A percentile compares a stretch with the other conserved stretches of the same genome.
phyloP scores from a whole-genome alignment of 2,113 vertebrate species.

The Passer domesticus region DNA sequence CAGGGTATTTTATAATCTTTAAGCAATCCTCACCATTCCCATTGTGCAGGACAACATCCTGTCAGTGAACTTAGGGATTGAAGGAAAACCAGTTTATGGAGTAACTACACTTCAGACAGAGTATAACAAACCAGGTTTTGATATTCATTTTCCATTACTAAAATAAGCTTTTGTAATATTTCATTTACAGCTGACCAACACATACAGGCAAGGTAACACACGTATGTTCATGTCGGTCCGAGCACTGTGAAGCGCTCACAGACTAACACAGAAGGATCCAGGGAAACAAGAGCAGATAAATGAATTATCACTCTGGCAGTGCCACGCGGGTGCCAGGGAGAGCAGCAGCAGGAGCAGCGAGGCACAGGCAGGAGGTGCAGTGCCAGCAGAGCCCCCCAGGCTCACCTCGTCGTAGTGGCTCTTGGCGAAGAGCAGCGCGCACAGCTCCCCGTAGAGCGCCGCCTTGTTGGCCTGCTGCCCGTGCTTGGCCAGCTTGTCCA shows the following conservation, averaged over 20 bases:
- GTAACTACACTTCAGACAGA: background rate
- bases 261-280: fast-evolving
- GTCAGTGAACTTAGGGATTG: background rate
- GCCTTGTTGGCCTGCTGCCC: conserved; percentile 97
- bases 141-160: background rate
- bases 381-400: background rate
- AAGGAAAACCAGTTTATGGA: background rate
- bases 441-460: conserved; percentile 94
- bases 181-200: background rate
- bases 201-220: fast-evolving
- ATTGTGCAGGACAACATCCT: background rate
- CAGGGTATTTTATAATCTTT: background rate
- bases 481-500: conserved; percentile 95
- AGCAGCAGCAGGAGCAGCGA: fast-evolving
- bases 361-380: background rate
- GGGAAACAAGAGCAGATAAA: fast-evolving
- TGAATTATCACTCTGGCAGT: fast-evolving
- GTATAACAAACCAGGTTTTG: background rate
- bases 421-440: conserved; percentile 96
- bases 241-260: fast-evolving
- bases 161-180: background rate
- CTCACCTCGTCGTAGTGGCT: conserved; percentile 98
- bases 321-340: background rate
- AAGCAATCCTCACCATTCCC: background rate
- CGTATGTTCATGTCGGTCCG: fast-evolving